A percentile compares a stretch with the other conserved stretches of the same genome.
These are phyloP conservation scores for Zelostemma sp. DNA, from an alignment of 1,140 invertebrate species.

Conservation along the genomic window DNA sequence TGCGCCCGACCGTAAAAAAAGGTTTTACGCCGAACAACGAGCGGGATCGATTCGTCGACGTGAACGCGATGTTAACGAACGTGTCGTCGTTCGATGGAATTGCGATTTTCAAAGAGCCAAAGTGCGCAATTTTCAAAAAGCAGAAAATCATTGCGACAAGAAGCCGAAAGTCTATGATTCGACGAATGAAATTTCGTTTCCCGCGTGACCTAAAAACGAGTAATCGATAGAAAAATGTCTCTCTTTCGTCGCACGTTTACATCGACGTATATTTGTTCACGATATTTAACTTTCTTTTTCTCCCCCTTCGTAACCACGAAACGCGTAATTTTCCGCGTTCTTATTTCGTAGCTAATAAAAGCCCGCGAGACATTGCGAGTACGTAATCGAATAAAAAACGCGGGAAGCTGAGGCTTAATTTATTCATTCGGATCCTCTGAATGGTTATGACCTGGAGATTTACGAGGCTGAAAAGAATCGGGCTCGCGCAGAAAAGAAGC, in stretches of 20 bases:
- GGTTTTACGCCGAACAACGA: not conserved
- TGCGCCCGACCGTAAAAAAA: not conserved
- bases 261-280: not conserved
- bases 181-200: no score
- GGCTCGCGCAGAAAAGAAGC: not conserved
- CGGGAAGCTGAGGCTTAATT: constrained; percentile 30
- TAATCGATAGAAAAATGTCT: no score
- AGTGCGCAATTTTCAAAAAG: no score
- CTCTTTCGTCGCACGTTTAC: no score
- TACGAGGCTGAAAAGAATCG: constrained; percentile 22
- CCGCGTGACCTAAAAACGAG: no score
- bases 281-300: not conserved
- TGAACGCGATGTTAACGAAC: constrained; percentile 3
- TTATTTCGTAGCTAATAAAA: constrained; percentile 11
- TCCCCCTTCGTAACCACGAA: not conserved
- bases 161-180: no score
- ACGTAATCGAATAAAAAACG: constrained; percentile 34
- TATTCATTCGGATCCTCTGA: constrained; percentile 33
- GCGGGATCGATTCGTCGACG: constrained; percentile 3
- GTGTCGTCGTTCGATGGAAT: not conserved
- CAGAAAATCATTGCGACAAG: no score
- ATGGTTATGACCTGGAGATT: constrained; percentile 22
- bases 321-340: not conserved
- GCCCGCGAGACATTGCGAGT: constrained; percentile 19
- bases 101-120: no score